These are phyloP conservation scores for Bombus vancouverensis DNA, from an alignment of 1,140 invertebrate genomes.

Conservation along the genomic window DNA sequence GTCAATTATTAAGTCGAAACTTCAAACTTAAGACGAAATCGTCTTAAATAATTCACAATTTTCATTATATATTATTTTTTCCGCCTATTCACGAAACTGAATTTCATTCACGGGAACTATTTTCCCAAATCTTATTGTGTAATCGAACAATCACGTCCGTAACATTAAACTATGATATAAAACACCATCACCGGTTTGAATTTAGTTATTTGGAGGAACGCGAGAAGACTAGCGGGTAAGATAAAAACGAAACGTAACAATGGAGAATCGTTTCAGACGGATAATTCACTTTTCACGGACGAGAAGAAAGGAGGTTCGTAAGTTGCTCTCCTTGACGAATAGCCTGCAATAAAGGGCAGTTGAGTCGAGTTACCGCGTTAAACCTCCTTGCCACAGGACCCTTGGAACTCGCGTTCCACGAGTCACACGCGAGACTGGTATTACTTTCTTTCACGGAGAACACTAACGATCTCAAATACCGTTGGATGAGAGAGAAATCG, in stretches of 20 bases:
- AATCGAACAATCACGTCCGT: background rate
- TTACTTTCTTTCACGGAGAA: slow-evolving; percentile 18
- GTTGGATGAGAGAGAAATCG: slow-evolving; percentile 22
- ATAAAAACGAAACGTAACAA: slow-evolving; percentile 29
- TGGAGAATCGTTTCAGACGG: background rate
- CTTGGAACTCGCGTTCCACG: background rate
- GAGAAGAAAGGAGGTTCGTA: slow-evolving; percentile 20
- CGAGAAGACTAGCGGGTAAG: background rate
- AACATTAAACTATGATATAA: background rate
- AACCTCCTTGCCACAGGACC: slow-evolving; percentile 6
- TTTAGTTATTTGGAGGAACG: background rate
- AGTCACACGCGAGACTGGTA: slow-evolving; percentile 27
- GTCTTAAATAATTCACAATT: background rate
- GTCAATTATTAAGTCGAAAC: background rate
- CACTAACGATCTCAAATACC: slow-evolving; percentile 26
- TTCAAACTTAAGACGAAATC: background rate
- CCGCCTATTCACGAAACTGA: too few relatives aligned
- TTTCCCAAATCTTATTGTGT: too few relatives aligned
- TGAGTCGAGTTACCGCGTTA: slow-evolving; percentile 34
- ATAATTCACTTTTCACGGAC: slow-evolving; percentile 35
- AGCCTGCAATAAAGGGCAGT: slow-evolving; percentile 34
- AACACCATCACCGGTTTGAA: background rate
- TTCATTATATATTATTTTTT: too few relatives aligned
- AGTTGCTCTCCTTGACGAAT: slow-evolving; percentile 32
- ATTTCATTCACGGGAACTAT: too few relatives aligned